A percentile compares a stretch with the other conserved stretches of the same genome.
phyloP scores from a whole-genome alignment of 2,797 vertebrate genomes.

The Etheostoma nigrum region DNA sequence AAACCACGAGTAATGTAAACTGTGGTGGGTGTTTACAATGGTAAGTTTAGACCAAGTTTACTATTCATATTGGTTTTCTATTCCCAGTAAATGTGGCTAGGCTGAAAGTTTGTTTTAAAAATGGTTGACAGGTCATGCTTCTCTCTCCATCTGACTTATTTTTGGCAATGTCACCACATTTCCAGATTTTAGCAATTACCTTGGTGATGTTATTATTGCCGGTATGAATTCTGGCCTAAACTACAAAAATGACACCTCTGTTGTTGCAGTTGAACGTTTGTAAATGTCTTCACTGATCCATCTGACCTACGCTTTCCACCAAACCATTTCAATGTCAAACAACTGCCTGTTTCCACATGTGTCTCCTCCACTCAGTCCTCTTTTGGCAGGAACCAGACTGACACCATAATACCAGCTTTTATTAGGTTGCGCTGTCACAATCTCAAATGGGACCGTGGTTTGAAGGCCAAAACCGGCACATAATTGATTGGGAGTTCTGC shows the following conservation, averaged over 20 bases:
- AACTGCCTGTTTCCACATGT: constrained; percentile 16
- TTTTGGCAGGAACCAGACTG: constrained; percentile 8
- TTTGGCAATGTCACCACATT: background rate
- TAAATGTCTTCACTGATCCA: constrained; percentile 10
- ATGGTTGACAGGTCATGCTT: background rate
- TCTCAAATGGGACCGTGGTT: constrained; percentile 6
- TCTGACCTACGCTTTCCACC: constrained; percentile 12
- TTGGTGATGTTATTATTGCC: background rate
- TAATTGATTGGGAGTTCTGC: constrained; percentile 13
- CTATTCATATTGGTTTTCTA: background rate
- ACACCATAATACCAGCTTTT: constrained; percentile 23
- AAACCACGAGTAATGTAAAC: background rate
- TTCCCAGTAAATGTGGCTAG: background rate
- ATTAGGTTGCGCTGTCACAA: constrained; percentile 18
- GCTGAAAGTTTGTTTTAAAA: background rate
- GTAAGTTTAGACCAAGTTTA: background rate
- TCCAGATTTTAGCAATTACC: background rate
- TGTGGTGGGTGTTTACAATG: background rate
- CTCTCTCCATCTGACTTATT: background rate
- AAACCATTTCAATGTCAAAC: constrained; percentile 7
- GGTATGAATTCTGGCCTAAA: background rate
- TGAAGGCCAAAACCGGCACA: background rate
- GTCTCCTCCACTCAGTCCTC: constrained; percentile 14
- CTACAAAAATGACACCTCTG: background rate
- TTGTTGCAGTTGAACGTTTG: constrained; percentile 7